Base-by-base conservation (phyloP, 2,797 vertebrate species). In the Acanthurus lineatus region DNA sequence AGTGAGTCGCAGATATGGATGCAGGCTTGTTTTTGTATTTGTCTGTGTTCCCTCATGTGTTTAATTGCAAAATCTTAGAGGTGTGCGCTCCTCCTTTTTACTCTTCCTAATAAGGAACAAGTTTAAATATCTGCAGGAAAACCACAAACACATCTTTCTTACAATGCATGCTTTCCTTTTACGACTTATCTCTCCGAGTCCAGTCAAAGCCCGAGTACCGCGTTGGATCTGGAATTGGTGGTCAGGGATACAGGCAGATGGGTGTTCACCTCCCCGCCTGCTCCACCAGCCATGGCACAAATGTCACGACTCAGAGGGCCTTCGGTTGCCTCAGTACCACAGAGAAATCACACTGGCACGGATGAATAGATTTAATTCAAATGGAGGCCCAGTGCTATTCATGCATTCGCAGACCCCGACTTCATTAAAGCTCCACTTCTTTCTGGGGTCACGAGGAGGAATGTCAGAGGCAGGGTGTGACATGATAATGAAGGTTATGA, bases 311-410 rank as follows among this genome's bases (percentile, higher is more conserved):
- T 90, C 88, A 84, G 80, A 87, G 79, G 82, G 64, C 79, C 85
- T 58, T 51, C 35, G 81, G 81, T 74, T 48, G 72, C 84, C 52
- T 73, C 86, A 4, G 86, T 57, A 73, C 85, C 83, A 65, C 85
- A 64, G 86, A 90, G 84, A 89, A 91, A 90, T 90, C 88, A 85
- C 74, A 86, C 82, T 40, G 83, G 85, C 86, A 90, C 61, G 88
- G 88, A 87, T 89, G 90, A 88, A 86, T 84, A 86, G 86, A 78
- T 91, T 89, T 90, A 88, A 91, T 92, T 90, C 86, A 86, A 86
- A 90, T 73, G 71, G 88, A 80, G 86, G 89, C 82, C 70, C 75
- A 1, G 77, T 16, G 38, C 85, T 81, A 44, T 90, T 89, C 92
- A 88, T 82, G 87, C 89, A 79, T 89, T 86, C 51, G 28, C 82